Percentiles rank a stretch among this genome's conserved stretches.
Conservation (phyloP, 2,888 invertebrate genomes). For the Cerastoderma edule region DNA sequence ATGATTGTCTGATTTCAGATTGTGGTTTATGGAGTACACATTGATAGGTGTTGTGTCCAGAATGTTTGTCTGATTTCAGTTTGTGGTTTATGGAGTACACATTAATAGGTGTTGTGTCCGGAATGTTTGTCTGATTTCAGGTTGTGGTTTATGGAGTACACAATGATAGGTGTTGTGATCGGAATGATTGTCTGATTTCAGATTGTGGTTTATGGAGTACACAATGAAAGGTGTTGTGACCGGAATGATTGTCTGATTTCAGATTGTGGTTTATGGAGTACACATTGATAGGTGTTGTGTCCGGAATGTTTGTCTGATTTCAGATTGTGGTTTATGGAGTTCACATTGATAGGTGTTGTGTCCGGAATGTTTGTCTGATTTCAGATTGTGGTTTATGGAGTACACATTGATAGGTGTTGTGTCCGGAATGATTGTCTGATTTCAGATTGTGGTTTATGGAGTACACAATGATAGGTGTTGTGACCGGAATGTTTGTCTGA, state of each 20-base stretch:
- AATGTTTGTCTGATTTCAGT: slow-evolving; percentile 80
- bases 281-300: not conserved
- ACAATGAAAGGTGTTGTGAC: not conserved
- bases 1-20: slow-evolving; percentile 80
- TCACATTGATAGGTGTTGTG: not conserved
- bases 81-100: slow-evolving; percentile 78
- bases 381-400: not conserved
- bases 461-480: not conserved
- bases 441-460: not conserved
- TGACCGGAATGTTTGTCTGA: no score
- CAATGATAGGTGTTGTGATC: not conserved
- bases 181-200: no score
- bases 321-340: not conserved
- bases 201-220: not conserved
- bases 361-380: no score
- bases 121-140: slow-evolving; percentile 79
- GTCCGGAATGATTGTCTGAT: no score
- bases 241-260: no score
- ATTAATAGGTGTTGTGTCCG: slow-evolving; percentile 77
- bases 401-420: not conserved
- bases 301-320: no score
- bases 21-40: slow-evolving; percentile 78
- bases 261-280: not conserved
- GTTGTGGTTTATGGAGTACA: not conserved
- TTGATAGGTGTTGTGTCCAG: slow-evolving; percentile 79